These are phyloP conservation scores for Sciurus carolinensis DNA, from an alignment of 2,797 vertebrate genomes.

Conservation along the genomic window DNA sequence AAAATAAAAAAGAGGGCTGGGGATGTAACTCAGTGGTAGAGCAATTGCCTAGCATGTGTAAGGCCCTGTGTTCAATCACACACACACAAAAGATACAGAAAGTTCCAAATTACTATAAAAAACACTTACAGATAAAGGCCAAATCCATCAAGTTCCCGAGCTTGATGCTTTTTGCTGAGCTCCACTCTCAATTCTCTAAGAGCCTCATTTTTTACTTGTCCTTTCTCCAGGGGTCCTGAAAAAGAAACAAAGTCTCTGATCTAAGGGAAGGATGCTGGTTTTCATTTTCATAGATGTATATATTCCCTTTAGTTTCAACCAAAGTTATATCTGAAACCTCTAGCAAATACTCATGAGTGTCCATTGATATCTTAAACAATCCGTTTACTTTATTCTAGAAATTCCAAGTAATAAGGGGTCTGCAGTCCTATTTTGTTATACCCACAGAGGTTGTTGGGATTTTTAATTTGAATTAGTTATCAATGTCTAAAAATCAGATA, in stretches of 20 bases:
- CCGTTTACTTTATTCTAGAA: constrained; percentile 43
- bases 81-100: neutral
- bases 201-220: constrained; percentile 98
- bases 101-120: neutral
- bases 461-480: neutral
- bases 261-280: neutral
- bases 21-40: too few species aligned
- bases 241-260: constrained; percentile 62
- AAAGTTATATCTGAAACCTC: constrained; percentile 51
- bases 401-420: neutral
- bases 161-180: constrained; percentile 97
- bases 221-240: constrained; percentile 97
- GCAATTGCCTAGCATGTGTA: too few species aligned
- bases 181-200: constrained; percentile 97
- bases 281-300: constrained; percentile 34
- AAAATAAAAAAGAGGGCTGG: too few species aligned
- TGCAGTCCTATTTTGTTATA: constrained; percentile 30
- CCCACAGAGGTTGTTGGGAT: neutral
- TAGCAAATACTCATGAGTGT: neutral
- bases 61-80: neutral
- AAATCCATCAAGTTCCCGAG: constrained; percentile 97
- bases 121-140: constrained; percentile 96
- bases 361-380: neutral
- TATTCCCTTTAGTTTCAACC: neutral
- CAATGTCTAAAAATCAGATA: constrained; percentile 60